Evolutionary conservation across 1,140 invertebrate genomes (phyloP).

Genomic region (Procambarus clarkii): DNA sequence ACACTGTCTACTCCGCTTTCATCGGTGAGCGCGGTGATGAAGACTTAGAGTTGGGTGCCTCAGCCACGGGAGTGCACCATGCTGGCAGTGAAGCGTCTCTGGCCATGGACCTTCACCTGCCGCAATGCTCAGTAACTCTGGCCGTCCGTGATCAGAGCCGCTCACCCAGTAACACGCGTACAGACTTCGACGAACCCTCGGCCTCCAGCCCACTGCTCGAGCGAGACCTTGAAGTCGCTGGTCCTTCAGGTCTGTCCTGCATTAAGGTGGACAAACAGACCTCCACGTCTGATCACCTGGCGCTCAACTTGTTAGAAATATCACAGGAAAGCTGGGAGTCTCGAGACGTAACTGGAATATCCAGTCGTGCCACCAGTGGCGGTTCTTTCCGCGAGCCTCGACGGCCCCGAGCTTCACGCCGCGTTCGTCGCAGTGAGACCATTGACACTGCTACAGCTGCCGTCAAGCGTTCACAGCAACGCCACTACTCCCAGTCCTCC

Average conservation of each 20-base stretch:
- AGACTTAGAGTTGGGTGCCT: slow-evolving; percentile 69
- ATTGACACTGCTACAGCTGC: slow-evolving; percentile 78
- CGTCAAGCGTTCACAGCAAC: slow-evolving; percentile 9
- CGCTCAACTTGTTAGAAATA: slow-evolving; percentile 45
- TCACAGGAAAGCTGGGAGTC: slow-evolving; percentile 66
- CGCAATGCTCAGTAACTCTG: slow-evolving; percentile 63
- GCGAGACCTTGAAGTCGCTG: slow-evolving; percentile 8
- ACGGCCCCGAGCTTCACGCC: slow-evolving; percentile 56
- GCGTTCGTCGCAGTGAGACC: slow-evolving; percentile 71
- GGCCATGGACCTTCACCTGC: slow-evolving; percentile 68
- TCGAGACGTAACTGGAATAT: slow-evolving; percentile 34
- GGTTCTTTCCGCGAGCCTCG: slow-evolving; percentile 69
- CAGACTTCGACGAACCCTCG: slow-evolving; percentile 40
- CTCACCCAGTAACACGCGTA: slow-evolving; percentile 71
- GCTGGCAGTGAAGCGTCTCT: slow-evolving; percentile 63
- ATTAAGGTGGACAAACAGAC: slow-evolving; percentile 72
- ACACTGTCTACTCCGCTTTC: slow-evolving; percentile 72
- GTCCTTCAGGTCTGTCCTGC: slow-evolving; percentile 30
- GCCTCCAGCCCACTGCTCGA: slow-evolving; percentile 47
- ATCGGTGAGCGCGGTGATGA: slow-evolving; percentile 68
- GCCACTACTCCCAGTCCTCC: slow-evolving; percentile 10
- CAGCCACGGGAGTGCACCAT: slow-evolving; percentile 70
- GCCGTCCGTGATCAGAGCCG: slow-evolving; percentile 72
- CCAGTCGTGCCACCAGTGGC: slow-evolving; percentile 32
- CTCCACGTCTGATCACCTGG: slow-evolving; percentile 66